Base-by-base conservation (phyloP, 2,113 vertebrate species). In the Tretioscincus oriximinensis region DNA sequence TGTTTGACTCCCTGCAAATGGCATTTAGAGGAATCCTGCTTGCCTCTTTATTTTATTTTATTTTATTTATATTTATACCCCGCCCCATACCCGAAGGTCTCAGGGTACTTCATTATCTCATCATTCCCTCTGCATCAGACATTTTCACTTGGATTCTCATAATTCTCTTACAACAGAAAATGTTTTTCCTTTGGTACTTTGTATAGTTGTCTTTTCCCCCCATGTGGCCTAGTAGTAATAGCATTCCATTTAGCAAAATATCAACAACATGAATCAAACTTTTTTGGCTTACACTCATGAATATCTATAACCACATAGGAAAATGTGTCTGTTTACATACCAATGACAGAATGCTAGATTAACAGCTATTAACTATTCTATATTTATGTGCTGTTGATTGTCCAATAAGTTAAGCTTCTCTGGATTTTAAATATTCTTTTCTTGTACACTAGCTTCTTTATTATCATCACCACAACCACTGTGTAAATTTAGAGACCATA, bases 321-420 rank as follows among this genome's bases (percentile, higher is more conserved):
- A 91, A 87, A 65, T 0, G 0, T 65, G 54, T 20, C 24, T 58
- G 20, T 88, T 89, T 88, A 76, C 64, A 31, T 58, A 66, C 0
- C 0, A 45, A 61, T 28, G 35, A 61, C 29, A 74, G 79, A 91
- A 85, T 76, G 63, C 67, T 82, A 84, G 18, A 74, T 87, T 82
- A 88, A 81, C 5, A 84, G 90, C 87, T 85, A 78, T 67, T 90
- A 51, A 65, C 47, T 54, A 81, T 89, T 90, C 67, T 64, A 41
- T 78, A 76, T 85, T 84, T 88, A 45, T 87, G 88, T 91, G 71
- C 80, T 90, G 69, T 79, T 85, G 47, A 58, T 81, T 86, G 84
- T 90, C 73, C 65, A 88, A 26, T 16, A 45, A 73, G 26, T 24
- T 24, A 75, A 90, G 81, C 69, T 73, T 74, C 5, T 87, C 75